phyloP scores from a whole-genome alignment of 2,888 invertebrate species.

The Plebejus melissa region DNA sequence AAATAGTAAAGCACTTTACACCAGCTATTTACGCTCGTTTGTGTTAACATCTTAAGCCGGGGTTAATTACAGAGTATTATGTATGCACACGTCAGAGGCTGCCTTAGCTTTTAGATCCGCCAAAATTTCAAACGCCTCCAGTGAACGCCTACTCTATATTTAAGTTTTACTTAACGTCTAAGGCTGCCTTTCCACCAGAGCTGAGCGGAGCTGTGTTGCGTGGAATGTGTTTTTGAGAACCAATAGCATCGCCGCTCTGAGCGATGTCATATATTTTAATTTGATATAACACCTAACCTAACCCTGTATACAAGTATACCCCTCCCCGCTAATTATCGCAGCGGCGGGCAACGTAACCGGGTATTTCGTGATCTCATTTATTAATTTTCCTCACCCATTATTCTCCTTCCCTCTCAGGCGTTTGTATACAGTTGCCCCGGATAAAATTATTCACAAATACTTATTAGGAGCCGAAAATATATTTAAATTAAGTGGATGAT shows the following conservation, averaged over 20 bases:
- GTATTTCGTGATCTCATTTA: slow-evolving; percentile 67
- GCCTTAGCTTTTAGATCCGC: slow-evolving; percentile 15
- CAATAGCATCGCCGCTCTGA: too few species aligned
- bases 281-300: neutral
- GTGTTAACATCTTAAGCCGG: slow-evolving; percentile 23
- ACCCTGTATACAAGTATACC: neutral
- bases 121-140: neutral
- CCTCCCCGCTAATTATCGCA: slow-evolving; percentile 57
- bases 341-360: slow-evolving; percentile 60
- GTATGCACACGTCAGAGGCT: slow-evolving; percentile 19
- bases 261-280: neutral
- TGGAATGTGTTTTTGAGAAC: too few species aligned
- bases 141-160: neutral
- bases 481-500: neutral
- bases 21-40: slow-evolving; percentile 8
- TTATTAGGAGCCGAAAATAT: neutral
- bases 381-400: slow-evolving; percentile 55
- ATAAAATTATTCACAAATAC: neutral
- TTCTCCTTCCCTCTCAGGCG: slow-evolving; percentile 44
- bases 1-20: neutral
- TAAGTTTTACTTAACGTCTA: neutral
- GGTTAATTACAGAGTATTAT: slow-evolving; percentile 6
- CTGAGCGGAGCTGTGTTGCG: too few species aligned
- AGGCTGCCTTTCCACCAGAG: neutral
- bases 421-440: slow-evolving; percentile 2